These are phyloP conservation scores for Venusia cambrica DNA, from an alignment of 2,888 invertebrate genomes.

Conservation along the genomic window DNA sequence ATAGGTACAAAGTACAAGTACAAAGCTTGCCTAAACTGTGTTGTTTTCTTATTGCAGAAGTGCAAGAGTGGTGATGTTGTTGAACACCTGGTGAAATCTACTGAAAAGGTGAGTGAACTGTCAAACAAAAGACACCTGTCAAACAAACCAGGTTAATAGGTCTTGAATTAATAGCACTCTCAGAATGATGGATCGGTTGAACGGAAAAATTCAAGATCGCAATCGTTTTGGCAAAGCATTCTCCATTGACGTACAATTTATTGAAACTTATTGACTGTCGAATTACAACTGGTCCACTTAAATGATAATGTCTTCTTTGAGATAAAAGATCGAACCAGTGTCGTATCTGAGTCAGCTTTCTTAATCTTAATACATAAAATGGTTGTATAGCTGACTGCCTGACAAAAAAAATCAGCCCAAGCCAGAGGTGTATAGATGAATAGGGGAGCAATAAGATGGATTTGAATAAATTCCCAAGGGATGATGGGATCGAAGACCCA, in stretches of 20 bases:
- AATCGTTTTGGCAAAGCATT: conserved; percentile 39
- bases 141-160: not conserved
- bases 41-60: conserved; percentile 62
- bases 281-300: no score
- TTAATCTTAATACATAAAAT: no score
- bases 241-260: conserved; percentile 8
- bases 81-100: conserved; percentile 51
- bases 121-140: not conserved
- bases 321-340: no score
- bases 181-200: conserved; percentile 32
- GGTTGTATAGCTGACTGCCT: no score
- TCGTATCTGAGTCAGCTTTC: no score
- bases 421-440: no score
- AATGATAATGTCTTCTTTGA: not conserved
- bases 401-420: no score
- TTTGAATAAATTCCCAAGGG: no score
- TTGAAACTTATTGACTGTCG: no score
- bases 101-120: conserved; percentile 50
- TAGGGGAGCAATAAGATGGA: no score
- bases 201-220: conserved; percentile 31
- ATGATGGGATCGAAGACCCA: no score
- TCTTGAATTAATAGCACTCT: conserved; percentile 19
- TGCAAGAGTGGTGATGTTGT: conserved; percentile 68
- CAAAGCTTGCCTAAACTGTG: not conserved
- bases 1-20: no score